Percentiles rank a stretch among this genome's conserved stretches.
These are phyloP conservation scores for Ostrea edulis DNA, from an alignment of 1,140 invertebrate species.

Conservation along the genomic window DNA sequence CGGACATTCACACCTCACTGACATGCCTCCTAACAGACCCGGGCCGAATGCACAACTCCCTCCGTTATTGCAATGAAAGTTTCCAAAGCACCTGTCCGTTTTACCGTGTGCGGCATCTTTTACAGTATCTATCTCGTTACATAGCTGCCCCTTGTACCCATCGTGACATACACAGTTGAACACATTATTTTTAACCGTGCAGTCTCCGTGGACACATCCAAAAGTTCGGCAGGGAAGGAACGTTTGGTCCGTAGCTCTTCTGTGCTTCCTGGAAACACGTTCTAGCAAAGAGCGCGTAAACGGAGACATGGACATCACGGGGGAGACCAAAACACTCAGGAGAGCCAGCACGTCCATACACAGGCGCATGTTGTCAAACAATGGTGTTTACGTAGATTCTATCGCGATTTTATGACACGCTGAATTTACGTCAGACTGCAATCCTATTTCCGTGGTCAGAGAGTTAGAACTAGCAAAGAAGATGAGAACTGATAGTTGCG, in stretches of 20 bases:
- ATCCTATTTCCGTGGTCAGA: conserved; percentile 30
- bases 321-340: not conserved
- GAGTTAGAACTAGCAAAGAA: not conserved
- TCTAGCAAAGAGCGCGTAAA: not conserved
- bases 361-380: conserved; percentile 26
- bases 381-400: not conserved
- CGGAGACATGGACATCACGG: not conserved
- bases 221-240: not conserved
- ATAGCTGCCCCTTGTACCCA: not conserved
- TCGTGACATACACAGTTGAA: not conserved
- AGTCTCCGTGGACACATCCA: conserved; percentile 2
- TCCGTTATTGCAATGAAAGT: not conserved
- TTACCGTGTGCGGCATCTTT: not conserved
- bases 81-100: not conserved
- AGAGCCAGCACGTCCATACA: conserved; percentile 8
- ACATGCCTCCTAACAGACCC: not conserved
- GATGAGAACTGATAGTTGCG: not conserved
- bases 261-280: not conserved
- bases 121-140: not conserved
- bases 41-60: not conserved
- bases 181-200: not conserved
- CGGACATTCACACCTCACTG: not conserved
- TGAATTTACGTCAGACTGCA: not conserved
- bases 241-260: not conserved
- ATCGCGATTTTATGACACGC: not conserved